Base-by-base conservation (phyloP, 2,797 vertebrate species). In the Trachurus trachurus region DNA sequence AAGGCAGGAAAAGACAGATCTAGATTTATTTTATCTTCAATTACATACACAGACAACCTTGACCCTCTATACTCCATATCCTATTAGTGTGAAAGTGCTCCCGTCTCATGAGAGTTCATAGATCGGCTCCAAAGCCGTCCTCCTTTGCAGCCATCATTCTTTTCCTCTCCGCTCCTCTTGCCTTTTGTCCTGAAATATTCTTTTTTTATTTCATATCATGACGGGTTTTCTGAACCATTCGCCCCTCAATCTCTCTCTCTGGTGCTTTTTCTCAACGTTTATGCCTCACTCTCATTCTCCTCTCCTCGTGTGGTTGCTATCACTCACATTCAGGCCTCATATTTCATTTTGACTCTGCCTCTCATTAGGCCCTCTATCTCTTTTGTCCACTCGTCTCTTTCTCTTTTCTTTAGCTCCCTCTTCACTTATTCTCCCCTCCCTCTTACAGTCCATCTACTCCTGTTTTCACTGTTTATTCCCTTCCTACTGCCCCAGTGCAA, bases 171-270 rank as follows among this genome's bases (percentile, higher is more conserved):
- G 49, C 39, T 53, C 50, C 56, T 65, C 53, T 22, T 44, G 31
- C 50, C 16, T 47, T 70, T 65, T 67, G 69, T 70, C 42, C 39
- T 16, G 29, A 70, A 52, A 54, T 21, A 45, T 83, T 75, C 6
- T 22, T 75, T 64, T 66, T 72, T 44, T 44, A 76, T 84, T 79
- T 70, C 49, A 47, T 56, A n/a, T 82, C 83, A 76, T 71, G 64
- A 52, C 66, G 56, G 47, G 74, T 86, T 88, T 83, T 86, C 81
- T 81, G 72, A 87, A 73, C 73, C 81, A 86, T 87, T 82, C 83
- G 75, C 50, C 54, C 50, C 57, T 3, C 34, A 31, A 63, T 82
- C 44, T 77, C 77, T 80, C 73, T 81, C 75, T 67, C 61, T 60
- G 61, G 63, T 74, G 54, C 66, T 79, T 67, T 75, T 66, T 54